phyloP scores from a whole-genome alignment of 2,113 vertebrate species.

The Rhinoderma darwinii region DNA sequence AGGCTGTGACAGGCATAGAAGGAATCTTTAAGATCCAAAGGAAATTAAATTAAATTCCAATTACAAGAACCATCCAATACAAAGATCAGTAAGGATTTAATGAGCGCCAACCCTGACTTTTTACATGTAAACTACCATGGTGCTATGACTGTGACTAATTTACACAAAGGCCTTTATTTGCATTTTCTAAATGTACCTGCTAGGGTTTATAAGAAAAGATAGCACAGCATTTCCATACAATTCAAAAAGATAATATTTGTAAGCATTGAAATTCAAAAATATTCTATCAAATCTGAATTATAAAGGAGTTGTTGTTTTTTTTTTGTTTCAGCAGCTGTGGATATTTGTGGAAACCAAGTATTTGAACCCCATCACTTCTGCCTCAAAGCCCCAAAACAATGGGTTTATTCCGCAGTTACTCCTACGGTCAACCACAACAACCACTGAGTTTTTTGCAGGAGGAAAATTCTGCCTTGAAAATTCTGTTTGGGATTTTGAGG shows the following conservation, averaged over 20 bases:
- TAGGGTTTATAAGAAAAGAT: background rate
- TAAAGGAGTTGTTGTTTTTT: too few species aligned
- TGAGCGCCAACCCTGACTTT: slow-evolving; percentile 12
- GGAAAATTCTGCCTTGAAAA: too few species aligned
- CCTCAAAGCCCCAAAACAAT: background rate
- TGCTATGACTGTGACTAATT: background rate
- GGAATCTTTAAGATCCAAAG: slow-evolving; percentile 38
- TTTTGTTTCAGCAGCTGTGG: too few species aligned
- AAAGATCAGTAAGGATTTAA: slow-evolving; percentile 40
- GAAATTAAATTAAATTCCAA: slow-evolving; percentile 53
- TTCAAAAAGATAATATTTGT: background rate
- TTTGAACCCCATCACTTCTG: background rate
- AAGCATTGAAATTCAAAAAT: background rate
- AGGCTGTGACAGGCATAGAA: slow-evolving; percentile 50
- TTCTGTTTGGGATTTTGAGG: too few species aligned
- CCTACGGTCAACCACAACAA: too few species aligned
- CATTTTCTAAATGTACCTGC: background rate
- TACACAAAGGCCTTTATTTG: background rate
- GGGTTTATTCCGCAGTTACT: too few species aligned
- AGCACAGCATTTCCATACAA: background rate
- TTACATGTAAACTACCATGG: background rate
- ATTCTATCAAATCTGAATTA: background rate
- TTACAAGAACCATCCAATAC: slow-evolving; percentile 16
- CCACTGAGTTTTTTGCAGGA: too few species aligned
- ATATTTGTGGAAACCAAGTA: background rate